phyloP scores from a whole-genome alignment of 2,797 vertebrate species.

The Morus bassanus region DNA sequence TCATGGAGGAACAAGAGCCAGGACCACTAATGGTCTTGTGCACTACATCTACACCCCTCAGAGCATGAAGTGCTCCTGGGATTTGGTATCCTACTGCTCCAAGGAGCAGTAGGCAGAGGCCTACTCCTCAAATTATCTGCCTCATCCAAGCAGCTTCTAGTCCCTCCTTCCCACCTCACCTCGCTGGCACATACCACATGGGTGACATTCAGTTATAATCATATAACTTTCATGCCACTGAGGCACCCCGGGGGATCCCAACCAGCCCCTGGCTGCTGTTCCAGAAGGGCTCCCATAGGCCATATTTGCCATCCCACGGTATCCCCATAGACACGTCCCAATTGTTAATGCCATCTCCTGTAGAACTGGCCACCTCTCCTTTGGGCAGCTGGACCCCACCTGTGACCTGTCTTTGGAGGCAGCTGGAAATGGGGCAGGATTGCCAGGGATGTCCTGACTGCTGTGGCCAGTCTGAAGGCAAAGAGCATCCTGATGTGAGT shows the following conservation, averaged over 20 bases:
- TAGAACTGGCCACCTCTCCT: neutral
- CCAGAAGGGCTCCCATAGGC: neutral
- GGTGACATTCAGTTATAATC: neutral
- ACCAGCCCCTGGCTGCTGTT: neutral
- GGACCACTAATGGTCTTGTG: fast-evolving
- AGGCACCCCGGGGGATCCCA: neutral
- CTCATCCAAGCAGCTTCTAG: neutral
- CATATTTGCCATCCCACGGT: neutral
- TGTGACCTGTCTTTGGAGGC: neutral
- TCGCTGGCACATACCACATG: neutral
- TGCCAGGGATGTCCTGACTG: neutral
- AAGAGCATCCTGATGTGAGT: neutral
- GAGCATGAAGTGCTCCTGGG: neutral
- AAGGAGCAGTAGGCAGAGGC: neutral
- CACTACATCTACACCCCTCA: neutral
- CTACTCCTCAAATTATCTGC: neutral
- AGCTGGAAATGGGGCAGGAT: neutral
- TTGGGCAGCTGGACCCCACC: neutral
- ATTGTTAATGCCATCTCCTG: neutral
- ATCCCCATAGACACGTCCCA: fast-evolving
- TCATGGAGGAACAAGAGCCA: neutral
- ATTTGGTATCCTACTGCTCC: neutral
- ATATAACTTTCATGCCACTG: neutral
- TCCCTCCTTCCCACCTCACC: neutral
- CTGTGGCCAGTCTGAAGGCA: neutral